Evolutionary conservation across 2,888 invertebrate species (phyloP).

Genomic region (Drosophila algonquin): DNA sequence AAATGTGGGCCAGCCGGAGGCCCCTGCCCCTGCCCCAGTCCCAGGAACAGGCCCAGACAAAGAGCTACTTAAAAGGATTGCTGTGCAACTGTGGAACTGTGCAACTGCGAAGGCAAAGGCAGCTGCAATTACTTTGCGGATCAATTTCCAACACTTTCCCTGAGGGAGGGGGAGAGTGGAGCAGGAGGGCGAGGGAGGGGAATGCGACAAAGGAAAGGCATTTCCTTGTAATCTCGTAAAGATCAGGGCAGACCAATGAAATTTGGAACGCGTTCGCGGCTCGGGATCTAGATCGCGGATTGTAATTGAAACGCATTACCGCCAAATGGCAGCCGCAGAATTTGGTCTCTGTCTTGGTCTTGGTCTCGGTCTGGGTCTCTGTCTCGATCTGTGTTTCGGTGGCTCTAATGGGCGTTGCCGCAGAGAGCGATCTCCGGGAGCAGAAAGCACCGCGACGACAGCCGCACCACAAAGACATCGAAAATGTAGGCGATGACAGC

Average conservation of each 20-base stretch:
- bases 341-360: slow-evolving; percentile 27
- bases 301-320: slow-evolving; percentile 75
- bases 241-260: slow-evolving; percentile 65
- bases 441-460: slow-evolving; percentile 14
- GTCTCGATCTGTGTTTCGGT: slow-evolving; percentile 10
- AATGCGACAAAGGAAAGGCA: slow-evolving; percentile 21
- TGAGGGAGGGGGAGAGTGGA: too few species aligned
- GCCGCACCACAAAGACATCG: slow-evolving; percentile 21
- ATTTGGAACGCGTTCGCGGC: slow-evolving; percentile 49
- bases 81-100: neutral
- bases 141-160: slow-evolving; percentile 68
- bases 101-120: slow-evolving; percentile 17
- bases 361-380: slow-evolving; percentile 2
- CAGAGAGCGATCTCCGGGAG: slow-evolving; percentile 20
- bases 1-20: slow-evolving; percentile 63
- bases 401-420: slow-evolving; percentile 65
- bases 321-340: slow-evolving; percentile 49
- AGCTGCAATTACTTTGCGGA: slow-evolving; percentile 68
- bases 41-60: neutral
- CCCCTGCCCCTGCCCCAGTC: neutral
- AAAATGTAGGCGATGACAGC: slow-evolving; percentile 75
- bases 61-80: slow-evolving; percentile 59
- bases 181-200: neutral
- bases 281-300: slow-evolving; percentile 31
- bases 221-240: slow-evolving; percentile 47